A percentile compares a stretch with the other conserved stretches of the same genome.
phyloP scores from a whole-genome alignment of 1,140 invertebrate genomes.

The Euschistus heros region DNA sequence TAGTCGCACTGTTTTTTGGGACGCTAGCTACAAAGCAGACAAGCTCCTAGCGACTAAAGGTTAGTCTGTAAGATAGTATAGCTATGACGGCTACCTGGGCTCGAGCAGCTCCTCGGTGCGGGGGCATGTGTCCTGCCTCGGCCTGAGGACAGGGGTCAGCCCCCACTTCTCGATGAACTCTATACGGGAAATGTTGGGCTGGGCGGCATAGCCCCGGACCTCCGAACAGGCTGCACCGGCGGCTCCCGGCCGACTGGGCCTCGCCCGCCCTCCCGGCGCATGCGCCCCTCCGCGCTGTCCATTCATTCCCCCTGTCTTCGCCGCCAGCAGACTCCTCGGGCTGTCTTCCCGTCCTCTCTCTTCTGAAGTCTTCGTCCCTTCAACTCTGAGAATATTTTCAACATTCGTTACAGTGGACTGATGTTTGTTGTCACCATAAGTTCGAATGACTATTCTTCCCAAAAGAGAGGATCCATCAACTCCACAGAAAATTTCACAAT shows the following conservation, averaged over 20 bases:
- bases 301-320: background rate
- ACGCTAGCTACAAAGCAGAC: too few species aligned
- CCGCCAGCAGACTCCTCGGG: slow-evolving; percentile 2
- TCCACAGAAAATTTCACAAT: too few species aligned
- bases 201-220: slow-evolving; percentile 20
- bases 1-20: too few species aligned
- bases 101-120: slow-evolving; percentile 44
- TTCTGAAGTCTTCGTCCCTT: background rate
- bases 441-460: too few species aligned
- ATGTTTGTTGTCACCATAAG: too few species aligned
- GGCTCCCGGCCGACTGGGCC: slow-evolving; percentile 16
- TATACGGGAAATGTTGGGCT: slow-evolving; percentile 83
- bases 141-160: slow-evolving; percentile 87
- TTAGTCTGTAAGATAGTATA: background rate
- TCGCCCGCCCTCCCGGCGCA: background rate
- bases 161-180: slow-evolving; percentile 91
- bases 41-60: too few species aligned
- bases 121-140: slow-evolving; percentile 81
- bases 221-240: slow-evolving; percentile 17
- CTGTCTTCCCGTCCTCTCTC: slow-evolving; percentile 2
- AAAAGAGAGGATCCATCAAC: too few species aligned
- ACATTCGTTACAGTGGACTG: too few species aligned
- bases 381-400: too few species aligned
- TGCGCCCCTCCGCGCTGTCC: slow-evolving; percentile 11
- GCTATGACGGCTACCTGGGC: slow-evolving; percentile 21